A percentile compares a stretch with the other conserved stretches of the same genome.
phyloP scores from a whole-genome alignment of 64 coral and sea anemone species.

The Montipora cactus region DNA sequence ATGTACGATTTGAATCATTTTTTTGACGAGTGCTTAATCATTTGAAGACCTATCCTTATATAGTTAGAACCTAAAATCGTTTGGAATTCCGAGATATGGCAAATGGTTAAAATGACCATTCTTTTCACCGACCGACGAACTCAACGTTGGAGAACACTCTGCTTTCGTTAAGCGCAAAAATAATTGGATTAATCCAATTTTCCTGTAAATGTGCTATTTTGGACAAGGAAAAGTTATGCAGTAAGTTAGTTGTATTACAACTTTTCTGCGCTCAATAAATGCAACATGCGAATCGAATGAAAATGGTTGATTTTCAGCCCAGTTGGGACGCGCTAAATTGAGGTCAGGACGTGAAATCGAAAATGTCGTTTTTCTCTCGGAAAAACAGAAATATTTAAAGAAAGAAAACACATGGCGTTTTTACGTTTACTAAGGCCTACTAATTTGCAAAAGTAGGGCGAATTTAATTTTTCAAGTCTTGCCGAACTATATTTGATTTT shows the following conservation, averaged over 20 bases:
- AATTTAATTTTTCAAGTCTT: background rate
- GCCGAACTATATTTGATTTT: too few species aligned
- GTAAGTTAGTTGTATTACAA: too few species aligned
- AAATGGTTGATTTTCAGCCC: conserved; percentile 24
- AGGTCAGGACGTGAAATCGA: background rate
- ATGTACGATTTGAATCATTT: background rate
- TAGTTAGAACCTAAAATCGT: too few species aligned
- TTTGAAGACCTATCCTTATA: background rate
- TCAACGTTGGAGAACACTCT: background rate
- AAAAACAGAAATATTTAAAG: too few species aligned
- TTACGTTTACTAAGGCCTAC: background rate
- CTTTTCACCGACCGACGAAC: background rate
- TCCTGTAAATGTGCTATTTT: background rate
- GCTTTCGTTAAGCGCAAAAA: too few species aligned
- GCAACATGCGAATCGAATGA: background rate
- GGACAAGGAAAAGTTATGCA: background rate
- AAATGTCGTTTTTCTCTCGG: too few species aligned
- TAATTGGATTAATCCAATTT: background rate
- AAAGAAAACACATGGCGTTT: background rate
- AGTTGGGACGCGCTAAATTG: background rate
- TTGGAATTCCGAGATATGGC: too few species aligned
- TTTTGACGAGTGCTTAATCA: background rate
- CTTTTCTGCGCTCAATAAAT: too few species aligned
- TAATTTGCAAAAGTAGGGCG: background rate
- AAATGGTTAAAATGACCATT: background rate